A percentile compares a stretch with the other conserved stretches of the same genome.
Evolutionary conservation across 2,797 vertebrate species (phyloP).

Genomic region (Sternarchorhynchus goeldii): DNA sequence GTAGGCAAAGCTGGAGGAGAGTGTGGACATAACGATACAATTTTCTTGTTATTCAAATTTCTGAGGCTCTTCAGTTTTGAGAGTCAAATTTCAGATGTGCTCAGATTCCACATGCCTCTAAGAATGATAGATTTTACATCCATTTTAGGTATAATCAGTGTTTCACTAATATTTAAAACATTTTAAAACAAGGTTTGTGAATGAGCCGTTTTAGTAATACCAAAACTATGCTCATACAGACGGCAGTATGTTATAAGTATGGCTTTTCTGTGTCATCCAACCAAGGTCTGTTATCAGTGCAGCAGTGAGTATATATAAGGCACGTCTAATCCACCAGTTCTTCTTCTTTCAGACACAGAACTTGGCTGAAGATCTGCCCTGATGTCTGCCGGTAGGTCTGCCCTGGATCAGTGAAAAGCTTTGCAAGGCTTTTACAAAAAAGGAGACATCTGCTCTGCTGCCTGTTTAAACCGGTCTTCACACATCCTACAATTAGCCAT

Average conservation of each 20-base stretch:
- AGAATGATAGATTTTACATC: slow-evolving; percentile 3
- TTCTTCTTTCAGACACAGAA: slow-evolving; percentile 40
- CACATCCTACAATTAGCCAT: slow-evolving; percentile 35
- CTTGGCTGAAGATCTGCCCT: slow-evolving; percentile 29
- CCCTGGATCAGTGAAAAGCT: slow-evolving; percentile 47
- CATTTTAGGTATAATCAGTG: background rate
- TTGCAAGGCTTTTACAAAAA: slow-evolving; percentile 38
- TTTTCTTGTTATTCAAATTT: slow-evolving; percentile 15
- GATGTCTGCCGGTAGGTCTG: slow-evolving; percentile 44
- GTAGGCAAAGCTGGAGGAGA: background rate
- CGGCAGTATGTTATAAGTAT: background rate
- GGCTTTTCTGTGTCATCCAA: background rate
- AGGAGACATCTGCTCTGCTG: slow-evolving; percentile 47
- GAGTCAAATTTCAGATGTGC: background rate
- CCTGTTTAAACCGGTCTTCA: slow-evolving; percentile 37
- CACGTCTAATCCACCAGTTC: slow-evolving; percentile 12
- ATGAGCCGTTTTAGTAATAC: slow-evolving; percentile 1
- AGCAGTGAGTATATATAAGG: background rate
- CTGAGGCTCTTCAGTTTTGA: background rate
- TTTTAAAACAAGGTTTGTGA: background rate
- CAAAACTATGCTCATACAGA: background rate
- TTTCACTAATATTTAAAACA: background rate
- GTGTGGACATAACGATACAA: no score
- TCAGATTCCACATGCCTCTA: background rate
- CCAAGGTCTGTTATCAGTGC: slow-evolving; percentile 1